These are phyloP conservation scores for Eupithecia abbreviata DNA, from an alignment of 2,888 invertebrate species.

Conservation along the genomic window DNA sequence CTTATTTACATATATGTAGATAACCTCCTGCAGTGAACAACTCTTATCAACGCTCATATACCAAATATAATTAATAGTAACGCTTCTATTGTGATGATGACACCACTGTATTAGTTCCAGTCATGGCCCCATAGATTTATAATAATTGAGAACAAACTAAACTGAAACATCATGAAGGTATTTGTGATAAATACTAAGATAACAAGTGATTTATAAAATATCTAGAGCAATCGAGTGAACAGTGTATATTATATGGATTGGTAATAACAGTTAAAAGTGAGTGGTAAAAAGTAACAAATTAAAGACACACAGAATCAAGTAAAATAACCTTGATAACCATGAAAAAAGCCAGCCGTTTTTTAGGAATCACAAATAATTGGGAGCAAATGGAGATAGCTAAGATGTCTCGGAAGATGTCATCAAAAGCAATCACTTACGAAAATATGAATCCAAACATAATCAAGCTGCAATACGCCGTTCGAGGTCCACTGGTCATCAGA, in stretches of 20 bases:
- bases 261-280: neutral
- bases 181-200: neutral
- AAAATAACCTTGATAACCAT: neutral
- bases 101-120: neutral
- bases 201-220: neutral
- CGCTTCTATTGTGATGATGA: neutral
- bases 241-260: neutral
- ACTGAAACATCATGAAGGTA: neutral
- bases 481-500: slow-evolving; percentile 96
- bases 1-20: neutral
- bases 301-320: neutral
- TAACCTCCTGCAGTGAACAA: neutral
- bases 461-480: slow-evolving; percentile 97
- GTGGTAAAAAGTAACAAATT: neutral
- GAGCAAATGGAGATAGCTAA: neutral
- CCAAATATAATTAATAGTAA: neutral
- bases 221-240: neutral
- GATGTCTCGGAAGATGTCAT: slow-evolving; percentile 51
- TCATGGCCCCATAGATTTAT: neutral
- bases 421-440: slow-evolving; percentile 79
- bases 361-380: neutral
- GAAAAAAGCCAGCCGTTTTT: neutral
- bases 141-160: neutral
- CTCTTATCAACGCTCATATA: neutral
- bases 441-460: slow-evolving; percentile 95